phyloP scores from a whole-genome alignment of 1,140 invertebrate species.

The Hestina assimilis region DNA sequence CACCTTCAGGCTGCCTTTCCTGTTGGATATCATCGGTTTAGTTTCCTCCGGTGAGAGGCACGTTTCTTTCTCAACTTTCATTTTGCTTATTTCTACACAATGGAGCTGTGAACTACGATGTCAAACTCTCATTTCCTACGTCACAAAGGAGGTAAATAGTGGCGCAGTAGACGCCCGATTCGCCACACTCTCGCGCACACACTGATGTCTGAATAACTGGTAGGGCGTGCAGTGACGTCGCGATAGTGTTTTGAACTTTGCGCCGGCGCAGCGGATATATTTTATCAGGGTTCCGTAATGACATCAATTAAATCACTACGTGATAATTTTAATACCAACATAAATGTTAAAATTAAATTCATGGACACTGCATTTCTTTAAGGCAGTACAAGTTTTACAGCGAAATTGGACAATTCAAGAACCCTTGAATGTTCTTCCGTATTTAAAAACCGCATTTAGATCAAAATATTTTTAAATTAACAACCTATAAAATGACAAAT shows the following conservation, averaged over 20 bases:
- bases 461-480: too few species aligned
- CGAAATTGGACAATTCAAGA: too few species aligned
- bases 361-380: too few species aligned
- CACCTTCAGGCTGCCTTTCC: slow-evolving; percentile 80
- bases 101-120: slow-evolving; percentile 30
- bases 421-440: too few species aligned
- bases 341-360: background rate
- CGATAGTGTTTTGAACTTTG: slow-evolving; percentile 57
- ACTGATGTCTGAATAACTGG: too few species aligned
- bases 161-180: slow-evolving; percentile 33
- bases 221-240: slow-evolving; percentile 34
- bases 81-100: slow-evolving; percentile 42
- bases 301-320: slow-evolving; percentile 7
- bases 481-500: too few species aligned
- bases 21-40: slow-evolving; percentile 68
- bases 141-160: slow-evolving; percentile 49
- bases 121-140: slow-evolving; percentile 53
- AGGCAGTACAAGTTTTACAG: too few species aligned
- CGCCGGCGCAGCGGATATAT: slow-evolving; percentile 31
- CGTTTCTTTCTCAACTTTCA: slow-evolving; percentile 65
- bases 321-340: slow-evolving; percentile 1
- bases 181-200: slow-evolving; percentile 44
- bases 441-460: too few species aligned
- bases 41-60: slow-evolving; percentile 51
- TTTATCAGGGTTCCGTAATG: slow-evolving; percentile 32